Evolutionary conservation across 2,888 invertebrate genomes (phyloP).

Genomic region (Abrostola triplasia): DNA sequence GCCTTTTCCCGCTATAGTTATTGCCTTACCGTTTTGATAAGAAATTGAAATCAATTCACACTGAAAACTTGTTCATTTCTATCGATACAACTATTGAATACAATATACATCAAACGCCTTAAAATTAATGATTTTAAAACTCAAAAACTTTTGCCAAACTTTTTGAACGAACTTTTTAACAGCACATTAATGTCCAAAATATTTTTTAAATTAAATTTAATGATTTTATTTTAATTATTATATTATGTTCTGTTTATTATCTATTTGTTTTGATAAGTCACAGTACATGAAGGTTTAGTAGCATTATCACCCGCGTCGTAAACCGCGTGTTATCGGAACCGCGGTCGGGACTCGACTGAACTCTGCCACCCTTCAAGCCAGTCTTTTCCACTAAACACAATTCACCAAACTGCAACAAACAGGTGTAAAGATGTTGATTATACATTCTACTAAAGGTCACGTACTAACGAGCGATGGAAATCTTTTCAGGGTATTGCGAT

Average conservation of each 20-base stretch:
- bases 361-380: slow-evolving; percentile 23
- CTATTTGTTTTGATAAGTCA: slow-evolving; percentile 24
- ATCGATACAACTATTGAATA: background rate
- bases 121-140: background rate
- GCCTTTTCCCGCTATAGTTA: slow-evolving; percentile 27
- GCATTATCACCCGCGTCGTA: slow-evolving; percentile 30
- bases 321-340: slow-evolving; percentile 49
- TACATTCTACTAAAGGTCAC: slow-evolving; percentile 20
- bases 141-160: slow-evolving; percentile 47
- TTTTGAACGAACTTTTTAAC: slow-evolving; percentile 22
- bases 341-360: slow-evolving; percentile 55
- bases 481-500: slow-evolving; percentile 19
- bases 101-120: background rate
- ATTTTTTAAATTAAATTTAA: background rate
- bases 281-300: slow-evolving; percentile 20
- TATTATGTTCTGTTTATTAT: slow-evolving; percentile 6
- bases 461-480: slow-evolving; percentile 24
- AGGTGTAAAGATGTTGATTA: slow-evolving; percentile 35
- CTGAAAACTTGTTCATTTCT: slow-evolving; percentile 1
- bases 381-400: slow-evolving; percentile 28
- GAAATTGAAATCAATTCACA: slow-evolving; percentile 20
- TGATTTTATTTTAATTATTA: background rate
- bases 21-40: slow-evolving; percentile 35
- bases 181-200: slow-evolving; percentile 3
- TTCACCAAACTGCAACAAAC: slow-evolving; percentile 45